Evolutionary conservation across 2,113 vertebrate species (phyloP).

Genomic region (Chaetodon auriga): DNA sequence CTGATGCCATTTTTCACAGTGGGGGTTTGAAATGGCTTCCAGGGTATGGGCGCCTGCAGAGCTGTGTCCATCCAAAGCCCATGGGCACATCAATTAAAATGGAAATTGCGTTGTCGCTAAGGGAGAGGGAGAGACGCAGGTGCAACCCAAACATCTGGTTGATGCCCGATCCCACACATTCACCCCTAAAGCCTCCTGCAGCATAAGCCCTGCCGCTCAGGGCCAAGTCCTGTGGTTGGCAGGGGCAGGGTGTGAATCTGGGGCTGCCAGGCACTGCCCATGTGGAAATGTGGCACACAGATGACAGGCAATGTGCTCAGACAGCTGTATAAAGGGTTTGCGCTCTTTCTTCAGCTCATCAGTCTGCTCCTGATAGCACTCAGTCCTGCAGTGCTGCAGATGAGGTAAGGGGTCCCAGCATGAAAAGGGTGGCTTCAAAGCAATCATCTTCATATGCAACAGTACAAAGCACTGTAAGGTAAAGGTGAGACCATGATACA

Average conservation of each 20-base stretch:
- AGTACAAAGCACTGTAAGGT: constrained; percentile 35
- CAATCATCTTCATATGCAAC: constrained; percentile 58
- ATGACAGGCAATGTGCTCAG: constrained; percentile 75
- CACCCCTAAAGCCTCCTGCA: constrained; percentile 60
- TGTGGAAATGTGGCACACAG: constrained; percentile 67
- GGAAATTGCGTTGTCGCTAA: constrained; percentile 69
- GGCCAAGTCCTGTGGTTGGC: constrained; percentile 68
- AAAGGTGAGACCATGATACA: constrained; percentile 56
- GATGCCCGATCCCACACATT: constrained; percentile 67
- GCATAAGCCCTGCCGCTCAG: constrained; percentile 60
- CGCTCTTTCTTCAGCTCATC: constrained; percentile 53
- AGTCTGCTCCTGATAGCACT: constrained; percentile 55
- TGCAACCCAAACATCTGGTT: constrained; percentile 80
- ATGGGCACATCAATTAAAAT: constrained; percentile 76
- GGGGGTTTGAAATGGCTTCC: constrained; percentile 66
- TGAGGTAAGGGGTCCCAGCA: constrained; percentile 56
- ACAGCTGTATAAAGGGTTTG: constrained; percentile 74
- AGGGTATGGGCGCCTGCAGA: constrained; percentile 51
- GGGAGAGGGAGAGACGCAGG: constrained; percentile 55
- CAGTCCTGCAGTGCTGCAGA: constrained; percentile 41
- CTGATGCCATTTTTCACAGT: constrained; percentile 49
- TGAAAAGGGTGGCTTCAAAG: constrained; percentile 58
- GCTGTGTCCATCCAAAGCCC: constrained; percentile 67
- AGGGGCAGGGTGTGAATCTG: constrained; percentile 62
- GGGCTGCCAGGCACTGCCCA: constrained; percentile 65